phyloP scores from a whole-genome alignment of 64 coral and sea anemone genomes.

The Pocillopora verrucosa region DNA sequence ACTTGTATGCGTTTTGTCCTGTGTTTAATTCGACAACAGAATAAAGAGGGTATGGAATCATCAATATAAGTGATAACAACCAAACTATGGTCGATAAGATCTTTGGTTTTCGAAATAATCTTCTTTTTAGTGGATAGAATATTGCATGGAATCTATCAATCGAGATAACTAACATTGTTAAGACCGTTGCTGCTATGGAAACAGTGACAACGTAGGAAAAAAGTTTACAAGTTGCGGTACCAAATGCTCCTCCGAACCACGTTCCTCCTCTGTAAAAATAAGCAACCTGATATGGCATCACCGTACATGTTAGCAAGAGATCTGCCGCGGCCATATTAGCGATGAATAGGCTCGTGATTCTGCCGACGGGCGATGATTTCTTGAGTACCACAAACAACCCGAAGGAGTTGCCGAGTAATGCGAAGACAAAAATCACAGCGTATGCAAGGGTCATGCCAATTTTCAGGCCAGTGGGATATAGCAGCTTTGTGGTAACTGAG shows the following conservation, averaged over 20 bases:
- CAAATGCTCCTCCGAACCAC: conserved; percentile 32
- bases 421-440: background rate
- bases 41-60: conserved; percentile 22
- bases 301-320: conserved; percentile 30
- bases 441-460: conserved; percentile 7
- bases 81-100: conserved; percentile 41
- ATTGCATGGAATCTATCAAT: conserved; percentile 50
- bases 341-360: conserved; percentile 8
- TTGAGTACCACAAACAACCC: conserved; percentile 19
- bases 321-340: conserved; percentile 52
- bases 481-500: too few species aligned
- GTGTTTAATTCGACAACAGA: background rate
- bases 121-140: conserved; percentile 39
- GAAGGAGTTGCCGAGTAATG: conserved; percentile 11
- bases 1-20: background rate
- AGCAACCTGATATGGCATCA: conserved; percentile 48
- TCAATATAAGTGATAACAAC: conserved; percentile 16
- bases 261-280: background rate
- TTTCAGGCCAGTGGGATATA: background rate
- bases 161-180: conserved; percentile 62
- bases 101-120: conserved; percentile 40
- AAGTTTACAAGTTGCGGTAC: conserved; percentile 35
- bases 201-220: conserved; percentile 34
- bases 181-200: conserved; percentile 40
- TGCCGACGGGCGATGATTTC: background rate